These are phyloP conservation scores for Pachyrhynchus sulphureomaculatus DNA, from an alignment of 1,140 invertebrate species.

Conservation along the genomic window DNA sequence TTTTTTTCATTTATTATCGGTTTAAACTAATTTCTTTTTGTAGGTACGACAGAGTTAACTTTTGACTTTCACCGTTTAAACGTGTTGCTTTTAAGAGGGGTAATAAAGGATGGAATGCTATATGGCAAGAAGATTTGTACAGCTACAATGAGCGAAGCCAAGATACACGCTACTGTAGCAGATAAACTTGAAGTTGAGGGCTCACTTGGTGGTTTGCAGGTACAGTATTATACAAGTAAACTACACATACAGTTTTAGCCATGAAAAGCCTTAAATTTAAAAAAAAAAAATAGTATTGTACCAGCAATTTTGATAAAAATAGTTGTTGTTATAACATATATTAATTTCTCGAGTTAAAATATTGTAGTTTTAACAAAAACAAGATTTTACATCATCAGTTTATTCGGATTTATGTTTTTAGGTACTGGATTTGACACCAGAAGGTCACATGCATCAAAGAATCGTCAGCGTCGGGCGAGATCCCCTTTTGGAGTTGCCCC, in stretches of 20 bases:
- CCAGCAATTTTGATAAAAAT: too few species aligned
- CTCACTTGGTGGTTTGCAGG: slow-evolving; percentile 85
- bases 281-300: too few species aligned
- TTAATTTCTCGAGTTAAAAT: too few species aligned
- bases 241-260: background rate
- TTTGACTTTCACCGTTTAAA: slow-evolving; percentile 93
- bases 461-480: slow-evolving; percentile 85
- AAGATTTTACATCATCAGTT: too few species aligned
- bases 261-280: background rate
- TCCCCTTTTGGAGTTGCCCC: slow-evolving; percentile 57
- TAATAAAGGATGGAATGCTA: slow-evolving; percentile 68
- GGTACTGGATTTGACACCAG: slow-evolving; percentile 84
- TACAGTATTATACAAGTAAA: background rate
- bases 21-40: too few species aligned
- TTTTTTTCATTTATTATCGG: too few species aligned
- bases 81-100: slow-evolving; percentile 79
- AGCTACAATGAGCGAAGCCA: slow-evolving; percentile 85
- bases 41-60: slow-evolving; percentile 69
- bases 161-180: slow-evolving; percentile 85
- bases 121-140: slow-evolving; percentile 89
- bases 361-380: too few species aligned
- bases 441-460: slow-evolving; percentile 78
- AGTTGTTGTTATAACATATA: too few species aligned
- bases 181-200: slow-evolving; percentile 71
- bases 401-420: slow-evolving; percentile 2